phyloP scores from a whole-genome alignment of 2,113 vertebrate species.

The Morphnarchus princeps region DNA sequence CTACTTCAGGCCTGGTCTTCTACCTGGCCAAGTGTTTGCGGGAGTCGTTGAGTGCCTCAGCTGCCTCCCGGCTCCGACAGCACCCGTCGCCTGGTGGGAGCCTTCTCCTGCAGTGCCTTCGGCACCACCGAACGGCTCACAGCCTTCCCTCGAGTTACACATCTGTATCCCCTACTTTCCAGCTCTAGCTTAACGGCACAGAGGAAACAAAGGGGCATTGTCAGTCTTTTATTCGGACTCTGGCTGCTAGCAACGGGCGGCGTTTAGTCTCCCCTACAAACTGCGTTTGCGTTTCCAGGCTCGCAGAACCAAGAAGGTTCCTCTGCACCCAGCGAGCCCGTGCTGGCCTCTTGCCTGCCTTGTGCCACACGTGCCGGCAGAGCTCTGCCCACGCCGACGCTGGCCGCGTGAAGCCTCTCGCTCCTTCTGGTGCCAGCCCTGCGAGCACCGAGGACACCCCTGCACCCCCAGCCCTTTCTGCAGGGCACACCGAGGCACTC shows the following conservation, averaged over 20 bases:
- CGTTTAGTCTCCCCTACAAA: neutral
- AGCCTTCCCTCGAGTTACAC: neutral
- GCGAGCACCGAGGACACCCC: neutral
- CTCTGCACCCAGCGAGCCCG: neutral
- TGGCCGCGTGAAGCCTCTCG: rapidly evolving
- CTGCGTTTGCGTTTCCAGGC: neutral
- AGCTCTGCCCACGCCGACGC: neutral
- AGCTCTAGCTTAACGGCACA: neutral
- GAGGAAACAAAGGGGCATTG: neutral
- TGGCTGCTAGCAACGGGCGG: neutral
- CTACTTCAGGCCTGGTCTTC: neutral
- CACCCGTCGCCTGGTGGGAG: neutral
- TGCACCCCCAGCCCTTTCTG: neutral
- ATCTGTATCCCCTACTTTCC: neutral
- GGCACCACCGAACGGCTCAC: neutral
- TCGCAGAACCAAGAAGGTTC: neutral
- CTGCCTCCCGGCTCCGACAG: neutral
- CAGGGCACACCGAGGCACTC: neutral
- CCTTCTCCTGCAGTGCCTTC: neutral
- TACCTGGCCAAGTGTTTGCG: neutral
- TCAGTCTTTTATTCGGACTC: neutral
- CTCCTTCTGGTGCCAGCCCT: neutral
- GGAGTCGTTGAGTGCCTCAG: rapidly evolving
- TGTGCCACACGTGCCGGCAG: neutral
- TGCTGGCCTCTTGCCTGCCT: neutral